A percentile compares a stretch with the other conserved stretches of the same genome.
Conservation (phyloP, 2,888 invertebrate genomes). For the Leucophora obtusa region DNA sequence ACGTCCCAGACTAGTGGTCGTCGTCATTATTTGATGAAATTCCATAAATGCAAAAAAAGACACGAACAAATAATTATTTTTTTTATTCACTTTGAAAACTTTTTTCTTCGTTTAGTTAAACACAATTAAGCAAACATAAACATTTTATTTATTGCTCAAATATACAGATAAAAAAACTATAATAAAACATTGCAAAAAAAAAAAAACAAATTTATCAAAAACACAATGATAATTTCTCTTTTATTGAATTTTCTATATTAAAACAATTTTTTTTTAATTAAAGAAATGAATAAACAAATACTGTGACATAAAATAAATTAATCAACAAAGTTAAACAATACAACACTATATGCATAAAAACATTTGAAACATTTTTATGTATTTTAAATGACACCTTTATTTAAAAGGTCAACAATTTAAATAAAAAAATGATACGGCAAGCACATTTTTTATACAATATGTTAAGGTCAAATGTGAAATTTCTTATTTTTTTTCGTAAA, state of each 20-base stretch:
- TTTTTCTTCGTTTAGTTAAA: not conserved
- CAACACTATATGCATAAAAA: not conserved
- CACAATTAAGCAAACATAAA: not conserved
- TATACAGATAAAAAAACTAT: not conserved
- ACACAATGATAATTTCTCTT: not conserved
- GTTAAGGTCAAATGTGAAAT: too few species aligned
- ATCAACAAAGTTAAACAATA: not conserved
- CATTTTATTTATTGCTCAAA: not conserved
- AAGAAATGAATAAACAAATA: not conserved
- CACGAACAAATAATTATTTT: constrained; percentile 8
- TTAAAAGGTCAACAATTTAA: not conserved
- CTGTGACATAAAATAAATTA: not conserved
- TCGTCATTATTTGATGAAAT: constrained; percentile 69
- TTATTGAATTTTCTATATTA: not conserved
- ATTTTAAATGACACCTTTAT: not conserved
- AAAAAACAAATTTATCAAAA: not conserved
- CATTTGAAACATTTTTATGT: not conserved
- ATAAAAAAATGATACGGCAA: not conserved
- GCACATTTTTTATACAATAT: not conserved
- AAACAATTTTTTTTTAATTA: not conserved
- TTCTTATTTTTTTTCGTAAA: too few species aligned
- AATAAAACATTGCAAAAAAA: not conserved
- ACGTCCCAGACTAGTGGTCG: constrained; percentile 69
- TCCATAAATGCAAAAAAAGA: constrained; percentile 61
- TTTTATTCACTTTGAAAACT: not conserved